phyloP scores from a whole-genome alignment of 2,113 vertebrate species.

The rabbit (Oryctolagus cuniculus) region DNA sequence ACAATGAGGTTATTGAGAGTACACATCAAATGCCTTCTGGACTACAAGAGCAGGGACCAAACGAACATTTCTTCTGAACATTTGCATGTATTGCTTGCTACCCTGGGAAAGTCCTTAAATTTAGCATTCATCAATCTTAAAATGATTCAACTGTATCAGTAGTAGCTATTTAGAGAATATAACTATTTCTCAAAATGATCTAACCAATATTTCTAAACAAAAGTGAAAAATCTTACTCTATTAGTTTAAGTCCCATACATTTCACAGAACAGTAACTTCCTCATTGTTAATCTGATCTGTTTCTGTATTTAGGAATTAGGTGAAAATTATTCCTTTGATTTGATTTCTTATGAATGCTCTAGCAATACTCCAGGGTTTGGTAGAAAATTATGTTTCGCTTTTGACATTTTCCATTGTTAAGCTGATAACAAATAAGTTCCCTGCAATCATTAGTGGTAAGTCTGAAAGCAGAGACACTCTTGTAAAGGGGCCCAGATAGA shows the following conservation, averaged over 20 bases:
- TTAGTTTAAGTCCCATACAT: neutral
- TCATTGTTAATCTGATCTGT: neutral
- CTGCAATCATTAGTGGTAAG: conserved; percentile 65
- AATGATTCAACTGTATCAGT: neutral
- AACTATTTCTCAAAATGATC: neutral
- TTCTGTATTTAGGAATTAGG: neutral
- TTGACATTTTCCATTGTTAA: conserved; percentile 20
- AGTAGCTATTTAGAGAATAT: neutral
- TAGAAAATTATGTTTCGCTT: conserved; percentile 55
- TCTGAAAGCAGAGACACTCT: conserved; percentile 52
- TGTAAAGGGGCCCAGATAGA: conserved; percentile 42
- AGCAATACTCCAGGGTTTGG: neutral
- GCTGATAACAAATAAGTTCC: conserved; percentile 63
- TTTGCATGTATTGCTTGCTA: neutral
- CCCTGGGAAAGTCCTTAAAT: neutral
- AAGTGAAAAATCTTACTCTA: neutral
- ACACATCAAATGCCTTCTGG: neutral
- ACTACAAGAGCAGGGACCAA: neutral
- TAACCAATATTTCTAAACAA: conserved; percentile 26
- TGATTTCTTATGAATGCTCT: conserved; percentile 18
- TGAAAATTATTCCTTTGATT: neutral
- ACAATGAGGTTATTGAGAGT: neutral
- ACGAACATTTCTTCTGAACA: neutral
- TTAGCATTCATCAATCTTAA: neutral
- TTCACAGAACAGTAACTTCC: neutral